Evolutionary conservation across 2,888 invertebrate genomes (phyloP).

Genomic region (Tachina fera): DNA sequence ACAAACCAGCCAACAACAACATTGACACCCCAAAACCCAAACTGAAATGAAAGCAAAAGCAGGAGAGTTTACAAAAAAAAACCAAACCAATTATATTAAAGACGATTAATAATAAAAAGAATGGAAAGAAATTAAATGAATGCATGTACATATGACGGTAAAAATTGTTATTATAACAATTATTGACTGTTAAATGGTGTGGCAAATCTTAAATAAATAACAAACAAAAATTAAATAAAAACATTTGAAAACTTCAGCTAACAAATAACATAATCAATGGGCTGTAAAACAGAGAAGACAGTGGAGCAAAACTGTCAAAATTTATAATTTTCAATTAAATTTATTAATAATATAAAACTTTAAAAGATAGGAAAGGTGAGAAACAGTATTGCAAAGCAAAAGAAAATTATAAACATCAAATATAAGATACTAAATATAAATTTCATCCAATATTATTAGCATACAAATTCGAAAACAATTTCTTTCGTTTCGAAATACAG

Average conservation of each 20-base stretch:
- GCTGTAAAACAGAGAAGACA: neutral
- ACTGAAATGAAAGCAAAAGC: constrained; percentile 36
- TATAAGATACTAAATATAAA: too few relatives aligned
- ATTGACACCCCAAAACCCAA: constrained; percentile 15
- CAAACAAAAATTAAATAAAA: constrained; percentile 7
- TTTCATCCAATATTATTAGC: too few relatives aligned
- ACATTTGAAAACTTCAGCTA: constrained; percentile 27
- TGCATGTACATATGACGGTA: constrained; percentile 7
- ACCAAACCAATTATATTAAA: neutral
- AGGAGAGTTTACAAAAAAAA: neutral
- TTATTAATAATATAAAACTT: too few relatives aligned
- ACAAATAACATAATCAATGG: constrained; percentile 35
- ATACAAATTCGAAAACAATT: too few relatives aligned
- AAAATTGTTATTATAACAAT: constrained; percentile 62
- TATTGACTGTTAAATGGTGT: constrained; percentile 69
- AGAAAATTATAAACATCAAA: too few relatives aligned
- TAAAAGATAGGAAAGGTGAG: too few relatives aligned
- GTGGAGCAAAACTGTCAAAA: constrained; percentile 9
- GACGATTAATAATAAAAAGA: constrained; percentile 13
- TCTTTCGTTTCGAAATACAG: too few relatives aligned
- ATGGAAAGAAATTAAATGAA: constrained; percentile 25
- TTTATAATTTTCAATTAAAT: too few relatives aligned
- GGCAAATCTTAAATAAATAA: constrained; percentile 60
- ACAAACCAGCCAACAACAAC: too few relatives aligned
- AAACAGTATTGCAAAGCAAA: too few relatives aligned